Evolutionary conservation across 2,888 invertebrate species (phyloP).

Genomic region (Callinectes sapidus): DNA sequence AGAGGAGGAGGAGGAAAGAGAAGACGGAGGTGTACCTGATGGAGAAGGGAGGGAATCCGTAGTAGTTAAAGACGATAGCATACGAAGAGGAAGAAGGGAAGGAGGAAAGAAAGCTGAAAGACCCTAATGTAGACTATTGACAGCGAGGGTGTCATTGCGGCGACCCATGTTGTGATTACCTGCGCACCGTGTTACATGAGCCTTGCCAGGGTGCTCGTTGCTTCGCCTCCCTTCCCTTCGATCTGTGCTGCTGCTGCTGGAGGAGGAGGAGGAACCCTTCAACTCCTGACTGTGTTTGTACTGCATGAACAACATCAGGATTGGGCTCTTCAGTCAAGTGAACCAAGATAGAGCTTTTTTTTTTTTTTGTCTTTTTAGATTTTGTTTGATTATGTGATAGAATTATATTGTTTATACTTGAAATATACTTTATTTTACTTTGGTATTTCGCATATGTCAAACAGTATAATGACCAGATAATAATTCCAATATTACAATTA

Average conservation of each 20-base stretch:
- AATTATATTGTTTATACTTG: not conserved
- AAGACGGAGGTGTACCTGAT: no score
- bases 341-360: not conserved
- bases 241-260: no score
- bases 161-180: not conserved
- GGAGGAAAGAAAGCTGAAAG: not conserved
- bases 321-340: not conserved
- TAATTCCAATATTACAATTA: no score
- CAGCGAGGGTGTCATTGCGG: not conserved
- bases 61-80: not conserved
- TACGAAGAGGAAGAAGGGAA: constrained; percentile 2
- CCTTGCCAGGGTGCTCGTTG: not conserved
- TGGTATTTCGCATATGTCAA: no score
- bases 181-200: constrained; percentile 3
- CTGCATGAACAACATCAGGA: not conserved
- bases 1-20: not conserved
- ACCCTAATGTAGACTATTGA: not conserved
- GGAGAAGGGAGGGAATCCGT: not conserved
- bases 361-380: no score
- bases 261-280: not conserved
- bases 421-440: not conserved
- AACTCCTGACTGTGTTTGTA: not conserved
- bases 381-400: not conserved
- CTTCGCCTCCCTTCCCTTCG: not conserved
- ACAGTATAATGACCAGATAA: no score